A percentile compares a stretch with the other conserved stretches of the same genome.
Conservation (phyloP, 1,140 invertebrate genomes). For the Neotoxoptera formosana region DNA sequence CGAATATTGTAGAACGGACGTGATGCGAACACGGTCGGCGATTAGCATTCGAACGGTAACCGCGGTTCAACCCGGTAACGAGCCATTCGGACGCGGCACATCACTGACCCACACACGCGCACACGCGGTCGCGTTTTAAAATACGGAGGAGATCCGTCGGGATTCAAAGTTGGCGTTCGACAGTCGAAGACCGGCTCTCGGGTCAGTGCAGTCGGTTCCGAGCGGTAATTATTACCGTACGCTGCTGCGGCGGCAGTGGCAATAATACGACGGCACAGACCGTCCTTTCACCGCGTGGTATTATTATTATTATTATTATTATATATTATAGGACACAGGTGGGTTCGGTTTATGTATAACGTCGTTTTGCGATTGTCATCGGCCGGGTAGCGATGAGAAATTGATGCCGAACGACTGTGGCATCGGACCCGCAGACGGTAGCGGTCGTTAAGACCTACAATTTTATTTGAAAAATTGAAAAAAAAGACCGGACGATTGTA, state of each 20-base stretch:
- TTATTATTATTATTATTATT: background rate
- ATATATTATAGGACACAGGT: background rate
- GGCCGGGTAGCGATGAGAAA: background rate
- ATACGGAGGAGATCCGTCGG: slow-evolving; percentile 9
- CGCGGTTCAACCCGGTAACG: background rate
- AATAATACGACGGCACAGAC: background rate
- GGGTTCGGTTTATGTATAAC: background rate
- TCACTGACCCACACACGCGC: background rate
- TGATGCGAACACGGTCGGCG: background rate
- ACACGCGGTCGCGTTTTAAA: background rate
- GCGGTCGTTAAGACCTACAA: too few species aligned
- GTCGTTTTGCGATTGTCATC: background rate
- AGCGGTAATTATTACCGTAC: slow-evolving; percentile 33
- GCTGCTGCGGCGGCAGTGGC: background rate
- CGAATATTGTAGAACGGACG: background rate
- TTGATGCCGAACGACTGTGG: too few species aligned
- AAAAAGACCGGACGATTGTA: background rate
- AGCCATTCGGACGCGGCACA: background rate
- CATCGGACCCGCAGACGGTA: too few species aligned
- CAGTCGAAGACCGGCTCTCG: slow-evolving; percentile 37
- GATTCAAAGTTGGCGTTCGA: background rate
- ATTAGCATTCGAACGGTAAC: background rate
- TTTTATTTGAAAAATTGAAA: too few species aligned
- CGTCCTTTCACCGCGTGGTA: background rate
- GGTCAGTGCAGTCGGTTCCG: slow-evolving; percentile 19